A percentile compares a stretch with the other conserved stretches of the same genome.
Evolutionary conservation across 2,888 invertebrate genomes (phyloP).

Genomic region (Eupithecia vulgata): DNA sequence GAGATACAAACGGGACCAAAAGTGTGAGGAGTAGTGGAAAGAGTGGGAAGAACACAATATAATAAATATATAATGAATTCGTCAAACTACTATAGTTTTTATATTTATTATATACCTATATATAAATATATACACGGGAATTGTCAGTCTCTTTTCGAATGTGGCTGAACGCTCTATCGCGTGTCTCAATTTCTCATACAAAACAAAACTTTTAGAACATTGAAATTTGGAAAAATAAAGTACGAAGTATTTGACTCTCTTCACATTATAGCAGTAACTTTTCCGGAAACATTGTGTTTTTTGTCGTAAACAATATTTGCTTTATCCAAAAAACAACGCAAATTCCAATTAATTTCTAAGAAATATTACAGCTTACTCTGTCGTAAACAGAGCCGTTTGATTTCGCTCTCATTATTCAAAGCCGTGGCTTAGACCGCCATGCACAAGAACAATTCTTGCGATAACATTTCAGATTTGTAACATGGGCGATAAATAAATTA

Average conservation of each 20-base stretch:
- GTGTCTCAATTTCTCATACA: neutral
- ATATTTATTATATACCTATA: no score
- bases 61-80: no score
- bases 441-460: slow-evolving; percentile 63
- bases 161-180: no score
- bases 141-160: no score
- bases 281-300: neutral
- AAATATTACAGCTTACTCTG: slow-evolving; percentile 24
- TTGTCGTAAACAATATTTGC: slow-evolving; percentile 2
- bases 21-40: no score
- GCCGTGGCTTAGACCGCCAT: slow-evolving; percentile 46
- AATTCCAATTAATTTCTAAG: slow-evolving; percentile 18
- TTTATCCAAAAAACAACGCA: slow-evolving; percentile 13
- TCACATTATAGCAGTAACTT: neutral
- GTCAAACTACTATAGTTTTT: no score
- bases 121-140: no score
- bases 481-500: slow-evolving; percentile 79
- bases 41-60: no score
- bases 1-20: no score
- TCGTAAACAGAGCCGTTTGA: slow-evolving; percentile 34
- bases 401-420: slow-evolving; percentile 57
- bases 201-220: neutral
- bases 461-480: slow-evolving; percentile 77
- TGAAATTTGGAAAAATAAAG: neutral
- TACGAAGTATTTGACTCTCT: neutral